Evolutionary conservation across 2,797 vertebrate species (phyloP).

Genomic region (Gila robusta): DNA sequence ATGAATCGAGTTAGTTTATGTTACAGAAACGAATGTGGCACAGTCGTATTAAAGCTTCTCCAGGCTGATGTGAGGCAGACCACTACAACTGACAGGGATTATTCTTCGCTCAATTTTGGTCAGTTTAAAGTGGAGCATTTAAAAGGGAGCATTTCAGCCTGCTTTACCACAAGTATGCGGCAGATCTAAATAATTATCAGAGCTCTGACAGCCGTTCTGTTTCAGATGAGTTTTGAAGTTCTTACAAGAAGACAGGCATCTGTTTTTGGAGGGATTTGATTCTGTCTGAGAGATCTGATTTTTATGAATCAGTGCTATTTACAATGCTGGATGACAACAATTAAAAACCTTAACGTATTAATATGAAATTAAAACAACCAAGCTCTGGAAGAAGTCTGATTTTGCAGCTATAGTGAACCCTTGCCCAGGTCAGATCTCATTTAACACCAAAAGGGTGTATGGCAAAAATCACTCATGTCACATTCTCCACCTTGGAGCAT

Average conservation of each 20-base stretch:
- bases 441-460: slow-evolving; percentile 70
- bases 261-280: slow-evolving; percentile 29
- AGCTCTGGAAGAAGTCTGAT: slow-evolving; percentile 16
- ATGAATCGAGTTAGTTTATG: slow-evolving; percentile 67
- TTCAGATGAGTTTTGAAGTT: slow-evolving; percentile 48
- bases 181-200: slow-evolving; percentile 62
- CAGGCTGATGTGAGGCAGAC: slow-evolving; percentile 64
- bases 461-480: slow-evolving; percentile 73
- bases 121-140: slow-evolving; percentile 62
- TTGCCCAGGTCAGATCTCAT: slow-evolving; percentile 63
- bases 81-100: slow-evolving; percentile 59
- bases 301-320: slow-evolving; percentile 3
- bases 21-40: slow-evolving; percentile 71
- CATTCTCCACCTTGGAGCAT: slow-evolving; percentile 63
- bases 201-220: slow-evolving; percentile 53
- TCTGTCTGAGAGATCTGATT: slow-evolving; percentile 16
- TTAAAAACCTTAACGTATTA: not conserved
- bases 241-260: slow-evolving; percentile 40
- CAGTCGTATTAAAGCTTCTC: slow-evolving; percentile 67
- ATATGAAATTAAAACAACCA: not conserved
- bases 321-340: slow-evolving; percentile 4
- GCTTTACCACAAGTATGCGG: slow-evolving; percentile 51
- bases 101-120: slow-evolving; percentile 60
- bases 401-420: slow-evolving; percentile 49
- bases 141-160: slow-evolving; percentile 58